Evolutionary conservation across 1,140 invertebrate species (phyloP), one percentile per base, ranked within the genome.

Genomic region (Prorops nasuta): DNA sequence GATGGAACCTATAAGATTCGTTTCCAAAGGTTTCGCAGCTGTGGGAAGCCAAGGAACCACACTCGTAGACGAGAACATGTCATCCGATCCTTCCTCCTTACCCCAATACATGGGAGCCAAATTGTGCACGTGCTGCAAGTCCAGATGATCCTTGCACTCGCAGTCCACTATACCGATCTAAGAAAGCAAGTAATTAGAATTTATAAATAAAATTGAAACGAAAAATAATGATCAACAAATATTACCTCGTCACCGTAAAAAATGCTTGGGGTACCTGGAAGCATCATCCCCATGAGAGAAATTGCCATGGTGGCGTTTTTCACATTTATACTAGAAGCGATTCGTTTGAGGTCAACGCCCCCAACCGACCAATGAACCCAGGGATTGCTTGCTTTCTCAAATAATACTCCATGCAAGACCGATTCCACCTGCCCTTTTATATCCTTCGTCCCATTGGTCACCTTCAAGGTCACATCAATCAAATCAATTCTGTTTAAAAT

Each of bases 201-300:
- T 44, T 20, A 47, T 32, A 35, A 47, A 44, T 49, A 19, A 32
- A 40, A 19, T 36, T 42, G 16, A n/a, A 28, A 9, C 10, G 15
- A 3, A 35, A 41, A 7, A 21, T 10, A 14, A 41, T 49, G 9
- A 15, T 36, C 18, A 24, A 19, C 42, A 43, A 14, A 35, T 24
- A 35, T 82, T 51, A 91, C 82, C 79, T 91, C 90, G 69, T 92
- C 89, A 4, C 89, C 89, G 66, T 92, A 91, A 67, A 91, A 89
- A 56, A 92, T 83, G 55, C 80, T 89, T 0, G 88, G 82, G 8
- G 88, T 89, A 3, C 91, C 91, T 1, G 91, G 90, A 17, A 93
- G 67, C 75, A 86, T 84, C 63, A 91, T 80, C 48, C 86, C 81
- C 46, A 92, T 72, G 34, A 90, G 72, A 9, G 81, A 81, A 2